Evolutionary conservation across 1,140 invertebrate species (phyloP).

Genomic region (Lanistes nyassanus): DNA sequence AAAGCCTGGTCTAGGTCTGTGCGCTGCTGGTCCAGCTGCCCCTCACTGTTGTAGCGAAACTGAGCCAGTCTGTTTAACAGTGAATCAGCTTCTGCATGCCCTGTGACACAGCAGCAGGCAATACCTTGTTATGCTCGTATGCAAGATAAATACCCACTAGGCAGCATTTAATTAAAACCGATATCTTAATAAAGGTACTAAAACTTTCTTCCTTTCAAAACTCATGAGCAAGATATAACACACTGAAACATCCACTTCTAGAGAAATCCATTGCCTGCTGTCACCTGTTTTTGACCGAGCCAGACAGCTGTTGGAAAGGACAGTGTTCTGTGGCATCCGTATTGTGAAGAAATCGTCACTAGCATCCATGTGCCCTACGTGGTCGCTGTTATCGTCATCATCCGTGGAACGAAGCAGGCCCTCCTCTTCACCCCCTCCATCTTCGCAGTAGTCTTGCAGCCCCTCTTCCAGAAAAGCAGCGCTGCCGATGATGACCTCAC

Average conservation of each 20-base stretch:
- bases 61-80: slow-evolving; percentile 12
- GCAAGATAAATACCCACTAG: no score
- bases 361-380: neutral
- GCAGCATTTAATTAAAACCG: no score
- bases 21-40: slow-evolving; percentile 8
- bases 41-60: slow-evolving; percentile 23
- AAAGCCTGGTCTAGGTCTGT: neutral
- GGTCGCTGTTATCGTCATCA: slow-evolving; percentile 12
- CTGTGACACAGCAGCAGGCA: neutral
- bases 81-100: neutral
- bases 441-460: slow-evolving; percentile 46
- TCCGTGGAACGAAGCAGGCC: slow-evolving; percentile 8
- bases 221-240: no score
- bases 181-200: no score
- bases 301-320: neutral
- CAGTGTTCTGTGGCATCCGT: neutral
- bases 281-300: no score
- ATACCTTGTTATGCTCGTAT: no score
- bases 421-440: slow-evolving; percentile 15
- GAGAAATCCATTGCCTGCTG: no score
- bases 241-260: no score
- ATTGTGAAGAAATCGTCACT: slow-evolving; percentile 9
- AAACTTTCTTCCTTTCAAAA: no score
- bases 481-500: slow-evolving; percentile 52
- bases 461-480: slow-evolving; percentile 51